phyloP scores from a whole-genome alignment of 2,797 vertebrate species.

The Sebastes iracundus region DNA sequence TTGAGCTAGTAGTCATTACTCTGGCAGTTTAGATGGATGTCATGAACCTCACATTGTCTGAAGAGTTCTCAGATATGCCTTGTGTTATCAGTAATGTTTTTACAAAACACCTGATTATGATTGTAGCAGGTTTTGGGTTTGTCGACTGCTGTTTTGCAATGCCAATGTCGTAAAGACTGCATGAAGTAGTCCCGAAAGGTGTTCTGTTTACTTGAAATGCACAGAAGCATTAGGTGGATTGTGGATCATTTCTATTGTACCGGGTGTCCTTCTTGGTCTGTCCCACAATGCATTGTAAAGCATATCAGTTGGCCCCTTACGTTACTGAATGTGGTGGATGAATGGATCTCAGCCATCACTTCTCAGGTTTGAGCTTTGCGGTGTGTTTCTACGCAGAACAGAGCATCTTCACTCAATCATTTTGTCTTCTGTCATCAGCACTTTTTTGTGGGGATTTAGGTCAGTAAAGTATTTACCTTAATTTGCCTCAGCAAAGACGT shows the following conservation, averaged over 20 bases:
- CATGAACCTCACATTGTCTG: not conserved
- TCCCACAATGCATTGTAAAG: not conserved
- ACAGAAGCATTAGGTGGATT: not conserved
- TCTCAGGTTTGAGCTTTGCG: not conserved
- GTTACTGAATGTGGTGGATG: not conserved
- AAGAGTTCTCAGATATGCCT: not conserved
- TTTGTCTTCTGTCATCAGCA: not conserved
- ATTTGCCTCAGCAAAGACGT: constrained; percentile 2
- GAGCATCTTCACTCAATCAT: not conserved
- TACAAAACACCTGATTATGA: not conserved
- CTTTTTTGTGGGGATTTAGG: not conserved
- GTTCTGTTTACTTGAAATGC: constrained; percentile 36
- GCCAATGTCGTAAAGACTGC: constrained; percentile 4
- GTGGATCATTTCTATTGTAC: not conserved
- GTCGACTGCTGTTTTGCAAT: not conserved
- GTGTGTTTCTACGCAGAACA: too few relatives aligned
- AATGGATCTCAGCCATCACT: not conserved
- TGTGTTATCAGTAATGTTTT: not conserved
- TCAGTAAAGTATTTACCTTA: not conserved
- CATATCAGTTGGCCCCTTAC: not conserved
- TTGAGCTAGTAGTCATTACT: not conserved
- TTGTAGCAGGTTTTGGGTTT: not conserved
- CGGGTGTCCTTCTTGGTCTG: constrained; percentile 16
- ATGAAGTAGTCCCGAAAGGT: not conserved
- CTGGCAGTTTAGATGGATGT: not conserved